A percentile compares a stretch with the other conserved stretches of the same genome.
These are phyloP conservation scores for Petaurus breviceps DNA, from an alignment of 2,113 vertebrate species.

Conservation along the genomic window DNA sequence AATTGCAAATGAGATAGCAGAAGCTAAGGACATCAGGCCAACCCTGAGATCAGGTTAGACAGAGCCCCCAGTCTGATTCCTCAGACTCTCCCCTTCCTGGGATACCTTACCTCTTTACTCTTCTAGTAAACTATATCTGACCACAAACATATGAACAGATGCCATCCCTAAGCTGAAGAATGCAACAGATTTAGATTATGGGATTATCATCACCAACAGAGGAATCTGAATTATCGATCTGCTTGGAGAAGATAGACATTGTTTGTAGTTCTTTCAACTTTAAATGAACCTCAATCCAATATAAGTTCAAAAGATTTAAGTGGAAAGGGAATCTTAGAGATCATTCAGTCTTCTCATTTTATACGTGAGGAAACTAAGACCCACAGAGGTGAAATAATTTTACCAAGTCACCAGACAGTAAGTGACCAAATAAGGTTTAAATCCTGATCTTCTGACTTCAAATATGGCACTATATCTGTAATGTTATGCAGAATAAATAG, in stretches of 20 bases:
- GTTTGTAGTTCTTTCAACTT: background rate
- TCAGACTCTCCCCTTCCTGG: background rate
- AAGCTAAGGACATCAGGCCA: background rate
- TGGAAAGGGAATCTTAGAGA: background rate
- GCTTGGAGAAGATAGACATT: background rate
- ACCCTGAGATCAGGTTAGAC: background rate
- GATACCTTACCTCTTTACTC: background rate
- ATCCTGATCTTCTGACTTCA: background rate
- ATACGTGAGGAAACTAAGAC: background rate
- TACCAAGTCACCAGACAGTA: background rate
- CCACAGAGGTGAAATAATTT: background rate
- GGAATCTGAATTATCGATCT: conserved; percentile 26
- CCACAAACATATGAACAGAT: conserved; percentile 4
- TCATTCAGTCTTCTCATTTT: background rate
- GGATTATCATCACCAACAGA: background rate
- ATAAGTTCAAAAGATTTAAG: background rate
- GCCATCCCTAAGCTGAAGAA: conserved; percentile 19
- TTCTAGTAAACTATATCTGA: background rate
- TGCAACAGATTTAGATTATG: conserved; percentile 4
- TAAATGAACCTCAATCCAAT: background rate
- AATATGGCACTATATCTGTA: background rate
- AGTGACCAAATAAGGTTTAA: background rate
- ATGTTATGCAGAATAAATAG: background rate
- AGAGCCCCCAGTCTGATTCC: background rate
- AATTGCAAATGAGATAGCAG: background rate